Evolutionary conservation across 2,888 invertebrate species (phyloP).

Genomic region (Myopa testacea): DNA sequence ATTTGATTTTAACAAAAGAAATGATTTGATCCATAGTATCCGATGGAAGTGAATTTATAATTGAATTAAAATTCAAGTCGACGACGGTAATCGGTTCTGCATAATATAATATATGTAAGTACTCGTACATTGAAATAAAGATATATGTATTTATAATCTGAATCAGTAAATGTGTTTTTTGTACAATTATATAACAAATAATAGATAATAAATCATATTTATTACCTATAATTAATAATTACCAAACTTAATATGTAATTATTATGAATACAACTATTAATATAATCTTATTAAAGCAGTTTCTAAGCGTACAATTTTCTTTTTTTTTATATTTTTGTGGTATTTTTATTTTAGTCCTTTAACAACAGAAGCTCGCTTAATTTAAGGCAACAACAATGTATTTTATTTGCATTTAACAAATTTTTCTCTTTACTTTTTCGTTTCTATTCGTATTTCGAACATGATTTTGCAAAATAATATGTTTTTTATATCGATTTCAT

Average conservation of each 20-base stretch:
- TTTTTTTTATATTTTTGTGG: background rate
- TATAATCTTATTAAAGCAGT: constrained; percentile 4
- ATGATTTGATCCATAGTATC: too few species aligned
- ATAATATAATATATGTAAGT: background rate
- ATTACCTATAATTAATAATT: too few species aligned
- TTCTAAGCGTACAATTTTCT: constrained; percentile 30
- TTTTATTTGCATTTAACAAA: background rate
- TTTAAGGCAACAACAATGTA: constrained; percentile 15
- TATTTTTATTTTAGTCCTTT: constrained; percentile 37
- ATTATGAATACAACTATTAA: background rate
- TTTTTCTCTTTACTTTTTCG: background rate
- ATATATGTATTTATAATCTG: too few species aligned
- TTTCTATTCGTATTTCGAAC: background rate
- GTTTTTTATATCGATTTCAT: background rate
- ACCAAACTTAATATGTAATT: too few species aligned
- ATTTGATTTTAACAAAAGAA: too few species aligned
- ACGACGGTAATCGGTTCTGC: background rate
- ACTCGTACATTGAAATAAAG: too few species aligned
- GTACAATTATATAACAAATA: background rate
- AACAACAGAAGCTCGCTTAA: constrained; percentile 34
- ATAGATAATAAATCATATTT: background rate
- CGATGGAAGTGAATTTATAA: too few species aligned
- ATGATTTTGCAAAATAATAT: background rate
- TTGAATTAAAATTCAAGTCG: too few species aligned
- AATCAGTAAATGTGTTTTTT: background rate